Evolutionary conservation across 2,888 invertebrate genomes (phyloP).

Genomic region (Drosophila macrothrix): DNA sequence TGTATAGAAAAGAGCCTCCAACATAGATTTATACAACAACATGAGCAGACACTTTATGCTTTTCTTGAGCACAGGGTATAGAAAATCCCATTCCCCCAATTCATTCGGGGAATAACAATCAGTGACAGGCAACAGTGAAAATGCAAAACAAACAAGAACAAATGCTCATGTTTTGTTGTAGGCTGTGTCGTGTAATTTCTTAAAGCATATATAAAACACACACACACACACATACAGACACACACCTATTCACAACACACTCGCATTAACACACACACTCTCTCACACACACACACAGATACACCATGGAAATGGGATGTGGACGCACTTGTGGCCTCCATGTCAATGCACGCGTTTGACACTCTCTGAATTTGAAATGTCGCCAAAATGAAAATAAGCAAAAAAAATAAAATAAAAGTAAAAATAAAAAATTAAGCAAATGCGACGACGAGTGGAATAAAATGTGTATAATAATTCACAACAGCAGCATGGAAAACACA

Average conservation of each 20-base stretch:
- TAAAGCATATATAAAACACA: slow-evolving; percentile 25
- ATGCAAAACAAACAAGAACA: slow-evolving; percentile 52
- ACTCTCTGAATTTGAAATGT: slow-evolving; percentile 71
- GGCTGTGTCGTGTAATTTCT: slow-evolving; percentile 58
- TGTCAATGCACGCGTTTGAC: slow-evolving; percentile 77
- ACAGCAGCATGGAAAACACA: slow-evolving; percentile 28
- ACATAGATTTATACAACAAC: not conserved
- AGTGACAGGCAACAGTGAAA: slow-evolving; percentile 56
- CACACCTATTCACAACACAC: slow-evolving; percentile 3
- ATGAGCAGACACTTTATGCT: not conserved
- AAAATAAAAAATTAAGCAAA: not conserved
- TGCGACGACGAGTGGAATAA: slow-evolving; percentile 23
- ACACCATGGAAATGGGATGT: slow-evolving; percentile 32
- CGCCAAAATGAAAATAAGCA: slow-evolving; percentile 68
- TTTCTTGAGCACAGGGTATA: slow-evolving; percentile 14
- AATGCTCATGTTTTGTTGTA: slow-evolving; percentile 40
- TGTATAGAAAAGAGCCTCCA: not conserved
- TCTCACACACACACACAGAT: slow-evolving; percentile 3
- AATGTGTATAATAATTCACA: slow-evolving; percentile 40
- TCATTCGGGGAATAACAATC: slow-evolving; percentile 47
- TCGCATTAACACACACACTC: slow-evolving; percentile 11
- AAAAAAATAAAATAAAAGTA: not conserved
- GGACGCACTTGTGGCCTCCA: slow-evolving; percentile 69
- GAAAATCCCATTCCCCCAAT: not conserved
- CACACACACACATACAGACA: not conserved